Percentiles rank a stretch among this genome's conserved stretches.
Conservation (phyloP, 2,888 invertebrate genomes). For the Amblyjoppa proteus region DNA sequence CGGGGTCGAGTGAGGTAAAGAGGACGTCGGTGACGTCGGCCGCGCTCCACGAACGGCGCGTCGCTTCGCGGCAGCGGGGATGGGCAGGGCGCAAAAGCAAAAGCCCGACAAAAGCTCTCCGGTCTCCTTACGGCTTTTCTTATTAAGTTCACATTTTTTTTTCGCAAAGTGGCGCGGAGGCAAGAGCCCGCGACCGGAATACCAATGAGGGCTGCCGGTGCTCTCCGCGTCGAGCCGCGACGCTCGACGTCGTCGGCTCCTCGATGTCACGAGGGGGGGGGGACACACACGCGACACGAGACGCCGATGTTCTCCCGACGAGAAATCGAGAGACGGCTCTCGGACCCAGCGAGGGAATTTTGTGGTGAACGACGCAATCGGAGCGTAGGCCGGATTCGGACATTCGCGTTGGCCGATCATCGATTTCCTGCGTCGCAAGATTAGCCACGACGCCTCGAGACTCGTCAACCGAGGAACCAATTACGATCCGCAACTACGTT, state of each 20-base stretch:
- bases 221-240: constrained; percentile 69
- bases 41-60: constrained; percentile 20
- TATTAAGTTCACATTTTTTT: constrained; percentile 85
- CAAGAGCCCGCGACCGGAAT: constrained; percentile 77
- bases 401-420: too few relatives aligned
- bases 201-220: constrained; percentile 79
- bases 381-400: too few relatives aligned
- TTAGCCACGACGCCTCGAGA: too few relatives aligned
- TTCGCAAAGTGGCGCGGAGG: constrained; percentile 82
- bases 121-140: constrained; percentile 82
- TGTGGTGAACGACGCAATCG: neutral
- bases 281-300: constrained; percentile 67
- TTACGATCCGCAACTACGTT: too few relatives aligned
- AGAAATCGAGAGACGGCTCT: constrained; percentile 61
- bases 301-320: constrained; percentile 57
- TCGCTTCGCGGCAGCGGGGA: constrained; percentile 39
- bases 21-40: constrained; percentile 47
- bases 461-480: too few relatives aligned
- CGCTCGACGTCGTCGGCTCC: constrained; percentile 62
- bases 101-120: constrained; percentile 80
- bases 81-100: constrained; percentile 65
- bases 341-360: constrained; percentile 47
- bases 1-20: constrained; percentile 38
- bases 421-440: too few relatives aligned
- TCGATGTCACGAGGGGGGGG: constrained; percentile 52